A percentile compares a stretch with the other conserved stretches of the same genome.
phyloP scores from a whole-genome alignment of 2,797 vertebrate genomes.

The Arrhamphus sclerolepis region DNA sequence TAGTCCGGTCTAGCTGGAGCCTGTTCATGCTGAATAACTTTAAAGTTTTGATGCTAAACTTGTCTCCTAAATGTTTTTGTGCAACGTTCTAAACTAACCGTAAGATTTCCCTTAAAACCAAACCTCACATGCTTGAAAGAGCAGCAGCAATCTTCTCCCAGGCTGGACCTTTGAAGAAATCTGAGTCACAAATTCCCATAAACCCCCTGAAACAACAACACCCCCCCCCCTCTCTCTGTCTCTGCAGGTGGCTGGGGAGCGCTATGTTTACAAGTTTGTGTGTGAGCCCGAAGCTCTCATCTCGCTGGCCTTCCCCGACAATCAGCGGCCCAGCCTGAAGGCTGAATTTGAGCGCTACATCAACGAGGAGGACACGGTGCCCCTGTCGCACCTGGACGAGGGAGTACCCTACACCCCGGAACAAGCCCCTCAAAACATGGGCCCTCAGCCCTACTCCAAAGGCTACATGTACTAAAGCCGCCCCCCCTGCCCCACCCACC shows the following conservation, averaged over 20 bases:
- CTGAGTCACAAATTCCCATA: neutral
- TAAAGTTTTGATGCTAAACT: too few species aligned
- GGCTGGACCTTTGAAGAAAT: neutral
- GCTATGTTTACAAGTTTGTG: conserved; percentile 98
- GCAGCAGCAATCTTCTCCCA: too few species aligned
- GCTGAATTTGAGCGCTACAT: conserved; percentile 89
- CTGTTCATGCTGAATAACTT: too few species aligned
- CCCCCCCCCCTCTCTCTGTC: neutral
- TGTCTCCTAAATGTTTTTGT: too few species aligned
- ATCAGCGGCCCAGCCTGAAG: conserved; percentile 90
- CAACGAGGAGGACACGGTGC: conserved; percentile 95
- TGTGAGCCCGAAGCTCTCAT: conserved; percentile 96
- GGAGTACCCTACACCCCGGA: conserved; percentile 83
- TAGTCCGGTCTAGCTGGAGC: too few species aligned
- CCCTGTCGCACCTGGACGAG: conserved; percentile 93
- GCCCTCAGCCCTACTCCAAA: conserved; percentile 90
- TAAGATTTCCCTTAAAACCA: too few species aligned
- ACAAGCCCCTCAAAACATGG: conserved; percentile 79
- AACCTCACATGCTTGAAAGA: too few species aligned
- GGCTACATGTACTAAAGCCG: conserved; percentile 90
- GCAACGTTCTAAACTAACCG: too few species aligned
- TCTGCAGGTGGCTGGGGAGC: conserved; percentile 93
- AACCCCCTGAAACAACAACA: too few species aligned
- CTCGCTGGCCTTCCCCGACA: conserved; percentile 94
- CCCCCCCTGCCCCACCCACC: neutral